These are phyloP conservation scores for Balaeniceps rex DNA, from an alignment of 2,113 vertebrate genomes.

Conservation along the genomic window DNA sequence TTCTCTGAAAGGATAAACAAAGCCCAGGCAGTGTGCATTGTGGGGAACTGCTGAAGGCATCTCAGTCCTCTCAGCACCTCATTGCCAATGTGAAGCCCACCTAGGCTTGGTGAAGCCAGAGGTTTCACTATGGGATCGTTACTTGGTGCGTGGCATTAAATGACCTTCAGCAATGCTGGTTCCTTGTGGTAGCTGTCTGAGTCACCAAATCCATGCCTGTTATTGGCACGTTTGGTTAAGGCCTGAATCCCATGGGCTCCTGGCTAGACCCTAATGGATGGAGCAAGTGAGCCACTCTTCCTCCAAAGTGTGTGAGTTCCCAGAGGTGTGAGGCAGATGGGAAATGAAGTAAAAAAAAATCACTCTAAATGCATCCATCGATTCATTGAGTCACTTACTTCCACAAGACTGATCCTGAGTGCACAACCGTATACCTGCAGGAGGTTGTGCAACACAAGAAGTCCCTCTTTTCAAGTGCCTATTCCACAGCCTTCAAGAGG, in stretches of 20 bases:
- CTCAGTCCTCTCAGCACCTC: background rate
- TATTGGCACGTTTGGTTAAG: background rate
- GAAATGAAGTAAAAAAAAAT: background rate
- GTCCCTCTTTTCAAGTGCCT: background rate
- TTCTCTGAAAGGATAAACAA: background rate
- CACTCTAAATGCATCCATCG: background rate
- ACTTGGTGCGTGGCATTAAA: background rate
- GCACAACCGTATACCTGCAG: background rate
- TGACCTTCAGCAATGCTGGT: background rate
- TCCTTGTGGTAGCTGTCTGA: background rate
- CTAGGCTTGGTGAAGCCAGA: background rate
- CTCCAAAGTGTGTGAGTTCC: background rate
- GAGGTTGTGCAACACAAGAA: background rate
- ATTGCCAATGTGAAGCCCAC: fast-evolving
- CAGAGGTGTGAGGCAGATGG: background rate
- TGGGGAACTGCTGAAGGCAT: background rate
- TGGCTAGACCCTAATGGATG: background rate
- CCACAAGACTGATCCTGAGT: background rate
- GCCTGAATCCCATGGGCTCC: background rate
- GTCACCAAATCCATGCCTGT: background rate
- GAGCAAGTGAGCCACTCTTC: background rate
- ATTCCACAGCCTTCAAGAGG: background rate
- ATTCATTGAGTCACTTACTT: background rate
- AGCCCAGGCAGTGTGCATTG: background rate
- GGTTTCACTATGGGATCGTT: background rate